Evolutionary conservation across 2,113 vertebrate genomes (phyloP), one percentile per base, ranked within the genome.

Genomic region (Ceyx margarethae): DNA sequence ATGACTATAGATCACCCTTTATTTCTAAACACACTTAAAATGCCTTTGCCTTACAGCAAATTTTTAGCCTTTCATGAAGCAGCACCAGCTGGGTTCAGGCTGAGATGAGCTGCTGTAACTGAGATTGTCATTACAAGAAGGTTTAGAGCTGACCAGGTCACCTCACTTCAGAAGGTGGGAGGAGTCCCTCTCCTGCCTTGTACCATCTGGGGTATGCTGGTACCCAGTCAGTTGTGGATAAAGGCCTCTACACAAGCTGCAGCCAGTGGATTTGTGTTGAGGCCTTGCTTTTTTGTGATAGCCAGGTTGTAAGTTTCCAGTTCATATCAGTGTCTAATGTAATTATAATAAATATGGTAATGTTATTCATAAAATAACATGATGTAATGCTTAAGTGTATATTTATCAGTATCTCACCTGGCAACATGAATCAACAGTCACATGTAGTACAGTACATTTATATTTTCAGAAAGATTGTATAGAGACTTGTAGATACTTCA

Each of bases 41-140:
- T 4, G 26, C 19, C 15, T 53, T 13, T 33, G 51, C 37, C 79
- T 5, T 26, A 5, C 7, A 5, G 42, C 58, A 33, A 68, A 86
- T 73, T 91, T 68, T 0, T 0, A 35, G 23, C 33, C 7, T 48
- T 2, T 3, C 16, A 4, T 5, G 2, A 3, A 31, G 60, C 74
- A 0, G 23, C 15, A 13, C 8, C n/a, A 26, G 15, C 50, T 21
- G 54, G 56, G n/a, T 1, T 14, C 19, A 5, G 64, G 50, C n/a
- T 9, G 75, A 4, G 67, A 10, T 2, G 29, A 42, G 19, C n/a
- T 14, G 28, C 56, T n/a, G 33, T 1, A 15, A 51, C 62, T 13
- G 37, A 3, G 35, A 0, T 1, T 15, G 29, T 9, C 29, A 1
- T 9, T 6, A 0, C 4, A 0, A 1, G 33, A 10, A 9, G 35